Base-by-base conservation (phyloP, 2,113 vertebrate genomes). In the Antennarius striatus region DNA sequence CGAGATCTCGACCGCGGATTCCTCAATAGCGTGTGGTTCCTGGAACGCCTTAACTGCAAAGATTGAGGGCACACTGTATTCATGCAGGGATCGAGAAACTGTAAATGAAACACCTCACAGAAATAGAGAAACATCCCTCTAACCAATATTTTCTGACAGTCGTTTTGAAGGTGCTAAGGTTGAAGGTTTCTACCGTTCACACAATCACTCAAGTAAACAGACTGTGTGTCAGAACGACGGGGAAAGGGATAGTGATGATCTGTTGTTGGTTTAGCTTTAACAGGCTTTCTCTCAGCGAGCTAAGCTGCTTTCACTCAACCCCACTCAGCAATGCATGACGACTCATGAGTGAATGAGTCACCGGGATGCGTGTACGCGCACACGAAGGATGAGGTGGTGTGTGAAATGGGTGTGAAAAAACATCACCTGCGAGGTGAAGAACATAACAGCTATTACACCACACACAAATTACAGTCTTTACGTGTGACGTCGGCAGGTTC, bases 241-340 rank as follows among this genome's bases (percentile, higher is more conserved):
- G 47, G 52, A 22, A 22, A 22, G 50, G 14, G 11, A 3, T 16
- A 30, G 56, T 11, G 5, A 30, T 71, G 63, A 80, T 72, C 67
- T 79, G 66, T 53, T 57, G 54, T 36, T 49, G 64, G 65, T 66
- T 65, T 62, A 60, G 61, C 50, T 70, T 73, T 73, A 80, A 84
- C 79, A 63, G 71, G 55, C 67, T 80, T 73, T 68, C 50, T 56
- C 45, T 62, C 36, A 46, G 12, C 6, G 15, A 47, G 6, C 60
- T 79, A 78, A 88, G 64, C 81, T n/a, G 72, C 78, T 83, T 82
- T 79, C 22, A 61, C 62, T 58, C 58, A 74, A 71, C 63, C 52
- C 54, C 10, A 13, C 62, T 69, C 51, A 17, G 56, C 29, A 1
- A 71, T 62, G 53, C 65, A 56, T 48, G 64, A 53, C 61, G 30